Evolutionary conservation across 2,113 vertebrate genomes (phyloP).

Genomic region (Pseudorectes ferrugineus): DNA sequence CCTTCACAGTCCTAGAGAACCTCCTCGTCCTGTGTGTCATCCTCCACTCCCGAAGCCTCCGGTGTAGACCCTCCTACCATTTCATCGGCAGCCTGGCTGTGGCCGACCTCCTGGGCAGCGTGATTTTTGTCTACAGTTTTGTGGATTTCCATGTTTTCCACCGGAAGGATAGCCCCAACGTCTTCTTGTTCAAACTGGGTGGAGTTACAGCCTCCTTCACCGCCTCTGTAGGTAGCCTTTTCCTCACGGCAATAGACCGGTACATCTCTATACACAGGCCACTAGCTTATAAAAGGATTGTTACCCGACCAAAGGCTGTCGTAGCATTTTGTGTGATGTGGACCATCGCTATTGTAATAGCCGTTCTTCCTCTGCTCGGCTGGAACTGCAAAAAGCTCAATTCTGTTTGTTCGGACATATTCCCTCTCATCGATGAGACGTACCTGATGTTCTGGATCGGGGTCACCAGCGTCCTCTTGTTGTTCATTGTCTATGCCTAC

Average conservation of each 20-base stretch:
- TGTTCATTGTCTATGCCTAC: slow-evolving; percentile 98
- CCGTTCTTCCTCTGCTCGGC: slow-evolving; percentile 93
- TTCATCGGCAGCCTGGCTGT: slow-evolving; percentile 97
- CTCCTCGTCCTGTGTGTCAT: slow-evolving; percentile 94
- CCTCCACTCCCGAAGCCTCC: slow-evolving; percentile 91
- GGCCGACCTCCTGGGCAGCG: slow-evolving; percentile 93
- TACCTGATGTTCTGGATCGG: slow-evolving; percentile 99
- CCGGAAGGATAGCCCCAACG: slow-evolving; percentile 92
- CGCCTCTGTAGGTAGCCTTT: slow-evolving; percentile 95
- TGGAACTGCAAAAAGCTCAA: slow-evolving; percentile 98
- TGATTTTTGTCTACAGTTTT: slow-evolving; percentile 99
- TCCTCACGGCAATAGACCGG: slow-evolving; percentile 96
- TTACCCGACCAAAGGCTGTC: slow-evolving; percentile 95
- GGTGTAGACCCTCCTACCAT: slow-evolving; percentile 95
- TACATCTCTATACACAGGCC: slow-evolving; percentile 98
- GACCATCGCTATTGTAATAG: slow-evolving; percentile 94
- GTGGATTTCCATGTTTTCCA: slow-evolving; percentile 98
- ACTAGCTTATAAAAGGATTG: slow-evolving; percentile 93
- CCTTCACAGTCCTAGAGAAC: slow-evolving; percentile 97
- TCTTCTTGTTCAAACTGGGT: slow-evolving; percentile 97
- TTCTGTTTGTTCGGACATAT: slow-evolving; percentile 95
- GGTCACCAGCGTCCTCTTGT: slow-evolving; percentile 89
- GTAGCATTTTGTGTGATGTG: slow-evolving; percentile 98
- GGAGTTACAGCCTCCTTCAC: slow-evolving; percentile 98
- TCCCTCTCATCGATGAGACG: slow-evolving; percentile 94